Evolutionary conservation across 2,797 vertebrate species (phyloP).

Genomic region (Hydrolagus colliei): DNA sequence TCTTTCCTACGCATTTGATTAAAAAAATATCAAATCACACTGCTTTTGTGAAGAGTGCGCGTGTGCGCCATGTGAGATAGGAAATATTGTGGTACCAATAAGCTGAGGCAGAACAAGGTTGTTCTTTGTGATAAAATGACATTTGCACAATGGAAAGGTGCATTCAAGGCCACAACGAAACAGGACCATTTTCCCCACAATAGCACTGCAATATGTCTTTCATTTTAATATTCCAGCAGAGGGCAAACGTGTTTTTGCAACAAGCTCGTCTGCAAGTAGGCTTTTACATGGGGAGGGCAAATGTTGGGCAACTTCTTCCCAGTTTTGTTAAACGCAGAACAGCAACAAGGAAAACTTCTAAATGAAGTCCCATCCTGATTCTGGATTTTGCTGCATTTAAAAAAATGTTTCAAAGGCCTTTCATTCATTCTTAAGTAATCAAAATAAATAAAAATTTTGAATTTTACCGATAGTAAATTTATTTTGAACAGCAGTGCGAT

Average conservation of each 20-base stretch:
- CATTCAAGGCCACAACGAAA: background rate
- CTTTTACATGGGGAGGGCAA: too few species aligned
- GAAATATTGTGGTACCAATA: background rate
- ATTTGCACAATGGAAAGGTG: background rate
- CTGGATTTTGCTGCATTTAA: background rate
- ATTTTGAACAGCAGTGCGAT: background rate
- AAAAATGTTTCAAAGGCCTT: background rate
- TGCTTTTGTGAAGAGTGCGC: background rate
- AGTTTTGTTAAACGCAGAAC: background rate
- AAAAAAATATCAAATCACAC: background rate
- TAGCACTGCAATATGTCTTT: background rate
- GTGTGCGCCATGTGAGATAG: background rate
- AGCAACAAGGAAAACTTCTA: background rate
- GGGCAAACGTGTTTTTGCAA: background rate
- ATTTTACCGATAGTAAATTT: background rate
- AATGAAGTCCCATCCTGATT: background rate
- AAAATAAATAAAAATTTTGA: background rate
- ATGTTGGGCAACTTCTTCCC: too few species aligned
- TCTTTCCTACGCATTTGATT: background rate
- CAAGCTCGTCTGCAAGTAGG: background rate
- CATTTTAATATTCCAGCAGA: background rate
- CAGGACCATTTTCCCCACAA: background rate
- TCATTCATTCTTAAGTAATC: background rate
- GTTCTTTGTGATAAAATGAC: background rate
- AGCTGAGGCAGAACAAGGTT: background rate